Percentiles rank a stretch among this genome's conserved stretches.
phyloP scores from a whole-genome alignment of 2,113 vertebrate genomes.

The Isichthys henryi region DNA sequence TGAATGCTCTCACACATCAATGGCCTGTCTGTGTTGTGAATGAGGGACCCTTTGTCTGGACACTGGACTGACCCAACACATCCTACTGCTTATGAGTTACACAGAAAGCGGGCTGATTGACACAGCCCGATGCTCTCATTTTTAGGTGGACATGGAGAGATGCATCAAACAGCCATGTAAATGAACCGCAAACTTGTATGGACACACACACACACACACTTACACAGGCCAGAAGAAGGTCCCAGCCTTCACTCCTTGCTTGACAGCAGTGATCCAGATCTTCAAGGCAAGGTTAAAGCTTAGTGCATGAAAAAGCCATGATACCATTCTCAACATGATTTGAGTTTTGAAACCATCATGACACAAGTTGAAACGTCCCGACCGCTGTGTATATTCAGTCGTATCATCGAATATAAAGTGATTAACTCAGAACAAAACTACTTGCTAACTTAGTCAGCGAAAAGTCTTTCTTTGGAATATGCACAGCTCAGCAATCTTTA shows the following conservation, averaged over 20 bases:
- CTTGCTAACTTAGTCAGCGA: neutral
- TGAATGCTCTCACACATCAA: conserved; percentile 10
- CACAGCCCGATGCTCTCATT: neutral
- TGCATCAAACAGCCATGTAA: neutral
- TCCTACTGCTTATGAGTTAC: neutral
- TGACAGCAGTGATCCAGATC: conserved; percentile 93
- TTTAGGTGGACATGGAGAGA: neutral
- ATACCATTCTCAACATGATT: neutral
- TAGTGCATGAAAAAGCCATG: neutral
- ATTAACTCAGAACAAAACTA: neutral
- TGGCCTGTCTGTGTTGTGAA: conserved; percentile 21
- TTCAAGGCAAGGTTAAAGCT: conserved; percentile 34
- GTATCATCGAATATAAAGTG: neutral
- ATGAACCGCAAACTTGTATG: too few species aligned
- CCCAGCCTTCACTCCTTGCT: conserved; percentile 89
- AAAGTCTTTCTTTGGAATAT: neutral
- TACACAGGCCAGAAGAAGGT: conserved; percentile 98
- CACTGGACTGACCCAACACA: conserved; percentile 2
- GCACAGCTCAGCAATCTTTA: neutral
- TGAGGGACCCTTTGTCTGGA: conserved; percentile 14
- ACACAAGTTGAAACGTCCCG: neutral
- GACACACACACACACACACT: conserved; percentile 45
- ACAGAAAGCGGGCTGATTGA: neutral
- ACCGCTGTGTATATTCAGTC: neutral
- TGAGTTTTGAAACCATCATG: neutral